Conservation (phyloP, 2,797 vertebrate genomes). For the Bradypodion pumilum region DNA sequence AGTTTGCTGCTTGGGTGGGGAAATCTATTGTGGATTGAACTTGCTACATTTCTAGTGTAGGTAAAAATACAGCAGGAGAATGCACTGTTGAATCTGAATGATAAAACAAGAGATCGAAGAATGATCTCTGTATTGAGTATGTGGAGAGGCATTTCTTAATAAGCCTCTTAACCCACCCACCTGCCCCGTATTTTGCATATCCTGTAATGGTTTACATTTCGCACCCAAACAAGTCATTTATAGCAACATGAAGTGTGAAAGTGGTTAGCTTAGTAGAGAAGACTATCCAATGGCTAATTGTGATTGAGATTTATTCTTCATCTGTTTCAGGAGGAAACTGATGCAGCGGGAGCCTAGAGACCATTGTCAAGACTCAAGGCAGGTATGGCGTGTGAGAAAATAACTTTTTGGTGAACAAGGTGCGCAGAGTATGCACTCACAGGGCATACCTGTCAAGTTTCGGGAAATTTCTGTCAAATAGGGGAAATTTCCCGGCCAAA, state of each 20-base stretch:
- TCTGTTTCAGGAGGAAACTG: constrained; percentile 1
- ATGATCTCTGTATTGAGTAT: background rate
- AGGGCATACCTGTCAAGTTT: too few species aligned
- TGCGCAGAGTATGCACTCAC: background rate
- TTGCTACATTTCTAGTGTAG: background rate
- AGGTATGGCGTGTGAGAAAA: background rate
- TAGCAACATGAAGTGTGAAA: background rate
- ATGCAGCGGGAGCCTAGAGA: background rate
- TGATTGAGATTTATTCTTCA: background rate
- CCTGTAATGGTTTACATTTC: background rate
- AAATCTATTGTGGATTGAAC: background rate
- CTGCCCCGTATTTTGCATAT: too few species aligned
- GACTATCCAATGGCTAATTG: background rate
- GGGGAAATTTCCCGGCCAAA: too few species aligned
- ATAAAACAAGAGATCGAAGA: background rate
- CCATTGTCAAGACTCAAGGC: background rate
- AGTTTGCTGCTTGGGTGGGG: background rate
- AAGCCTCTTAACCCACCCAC: too few species aligned
- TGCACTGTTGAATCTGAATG: background rate
- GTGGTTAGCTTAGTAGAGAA: background rate
- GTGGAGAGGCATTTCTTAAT: background rate
- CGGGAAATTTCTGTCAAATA: too few species aligned
- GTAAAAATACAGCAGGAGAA: background rate
- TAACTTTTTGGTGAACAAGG: background rate
- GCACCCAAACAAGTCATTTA: background rate